Base-by-base conservation (phyloP, 2,888 invertebrate genomes). In the Ormyrus pomaceus region DNA sequence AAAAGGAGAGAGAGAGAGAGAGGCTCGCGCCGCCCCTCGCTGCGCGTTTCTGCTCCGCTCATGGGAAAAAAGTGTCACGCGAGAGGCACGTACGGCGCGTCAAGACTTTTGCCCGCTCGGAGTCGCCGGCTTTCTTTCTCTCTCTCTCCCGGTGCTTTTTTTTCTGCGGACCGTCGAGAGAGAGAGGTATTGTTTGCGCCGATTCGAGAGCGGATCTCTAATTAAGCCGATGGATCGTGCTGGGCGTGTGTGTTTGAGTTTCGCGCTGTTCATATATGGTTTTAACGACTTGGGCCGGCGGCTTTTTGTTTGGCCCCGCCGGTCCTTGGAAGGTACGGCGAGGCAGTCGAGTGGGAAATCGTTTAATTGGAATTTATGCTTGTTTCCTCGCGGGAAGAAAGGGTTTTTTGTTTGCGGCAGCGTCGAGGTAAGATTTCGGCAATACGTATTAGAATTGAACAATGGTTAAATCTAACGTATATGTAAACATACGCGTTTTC, bases 61-160 rank as follows among this genome's bases (percentile, higher is more conserved):
- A 86, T 86, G 86, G 86, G 85, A 87, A 87, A 86, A 79, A 83
- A 83, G 82, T 83, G 83, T 85, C 83, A 84, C 83, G 51, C 83
- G 83, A 83, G 77, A 83, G 83, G 81, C 83, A 82, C 84, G 84
- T 84, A 83, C 83, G 69, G n/a, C 51, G n/a, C 53, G 46, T 13
- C 50, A 53, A 55, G 34, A n/a, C 53, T 50, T 70, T 48, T 61
- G n/a, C 11, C 6, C 55, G 34, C 34, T 10, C 11, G n/a, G 0
- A 34, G 11, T 56, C 19, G 19, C 1, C 19, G 19, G 19, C 45
- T 66, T 13, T n/a, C 46, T 53, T 69, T n/a, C 46, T 55, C 77
- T n/a, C n/a, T 53, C 11, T 59, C 58, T 6, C 48, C 45, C 56
- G 65, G 56, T 51, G 46, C 10, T 34, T 48, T 62, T 53, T 50